Evolutionary conservation across 2,888 invertebrate species (phyloP).

Genomic region (Tupiocoris notatus): DNA sequence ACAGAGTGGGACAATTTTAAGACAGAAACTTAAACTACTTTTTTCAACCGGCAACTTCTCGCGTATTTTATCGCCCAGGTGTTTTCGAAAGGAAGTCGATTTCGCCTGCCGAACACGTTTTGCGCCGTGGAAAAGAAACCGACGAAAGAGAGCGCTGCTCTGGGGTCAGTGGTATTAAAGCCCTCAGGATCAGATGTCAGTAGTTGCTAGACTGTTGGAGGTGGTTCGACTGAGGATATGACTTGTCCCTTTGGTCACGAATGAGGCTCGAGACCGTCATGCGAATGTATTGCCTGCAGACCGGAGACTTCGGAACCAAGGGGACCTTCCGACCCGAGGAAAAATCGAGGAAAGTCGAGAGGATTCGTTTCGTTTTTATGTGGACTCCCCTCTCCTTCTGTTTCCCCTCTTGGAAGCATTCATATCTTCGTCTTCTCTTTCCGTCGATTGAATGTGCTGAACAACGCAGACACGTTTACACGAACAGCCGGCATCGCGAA

Average conservation of each 20-base stretch:
- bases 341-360: not conserved
- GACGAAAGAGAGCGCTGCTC: not conserved
- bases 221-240: conserved; percentile 12
- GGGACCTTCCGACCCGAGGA: not conserved
- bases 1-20: too few species aligned
- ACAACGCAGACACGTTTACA: not conserved
- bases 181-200: not conserved
- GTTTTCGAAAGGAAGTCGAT: not conserved
- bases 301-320: not conserved
- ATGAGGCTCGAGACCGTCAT: not conserved
- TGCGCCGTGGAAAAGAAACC: not conserved
- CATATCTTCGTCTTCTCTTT: not conserved
- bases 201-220: not conserved
- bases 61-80: too few species aligned
- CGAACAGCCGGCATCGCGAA: conserved; percentile 4
- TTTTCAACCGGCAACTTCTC: too few species aligned
- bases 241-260: conserved; percentile 25
- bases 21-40: too few species aligned
- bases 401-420: not conserved
- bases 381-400: not conserved
- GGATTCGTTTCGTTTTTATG: conserved; percentile 31
- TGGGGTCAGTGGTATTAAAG: not conserved
- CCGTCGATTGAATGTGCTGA: not conserved
- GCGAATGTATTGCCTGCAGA: not conserved
- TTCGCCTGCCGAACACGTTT: not conserved